phyloP scores from a whole-genome alignment of 2,888 invertebrate species.

The Thalpophila matura region DNA sequence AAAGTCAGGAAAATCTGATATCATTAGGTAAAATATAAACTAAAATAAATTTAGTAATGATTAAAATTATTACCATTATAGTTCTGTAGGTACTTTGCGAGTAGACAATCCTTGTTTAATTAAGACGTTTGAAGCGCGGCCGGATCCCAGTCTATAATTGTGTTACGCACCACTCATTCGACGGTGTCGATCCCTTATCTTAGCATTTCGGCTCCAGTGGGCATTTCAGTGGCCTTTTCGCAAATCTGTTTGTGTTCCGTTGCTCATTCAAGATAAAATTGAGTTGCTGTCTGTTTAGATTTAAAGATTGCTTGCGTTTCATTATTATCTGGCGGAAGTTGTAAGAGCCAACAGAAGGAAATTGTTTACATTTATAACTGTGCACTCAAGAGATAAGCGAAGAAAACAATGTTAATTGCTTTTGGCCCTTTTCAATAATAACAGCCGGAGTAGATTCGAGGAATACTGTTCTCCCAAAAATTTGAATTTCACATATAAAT shows the following conservation, averaged over 20 bases:
- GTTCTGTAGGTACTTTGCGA: slow-evolving; percentile 21
- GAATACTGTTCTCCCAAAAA: background rate
- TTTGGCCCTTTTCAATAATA: slow-evolving; percentile 13
- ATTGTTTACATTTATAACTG: slow-evolving; percentile 29
- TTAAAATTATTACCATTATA: slow-evolving; percentile 25
- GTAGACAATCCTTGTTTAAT: slow-evolving; percentile 58
- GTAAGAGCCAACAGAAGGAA: slow-evolving; percentile 8
- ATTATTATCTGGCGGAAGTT: slow-evolving; percentile 29
- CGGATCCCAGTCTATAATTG: slow-evolving; percentile 61
- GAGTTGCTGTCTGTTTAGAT: slow-evolving; percentile 27
- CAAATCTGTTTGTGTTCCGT: slow-evolving; percentile 24
- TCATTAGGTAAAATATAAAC: no score
- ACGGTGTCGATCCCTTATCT: slow-evolving; percentile 35
- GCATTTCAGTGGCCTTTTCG: slow-evolving; percentile 28
- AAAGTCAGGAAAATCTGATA: no score
- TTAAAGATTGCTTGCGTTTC: slow-evolving; percentile 17
- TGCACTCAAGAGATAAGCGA: slow-evolving; percentile 25
- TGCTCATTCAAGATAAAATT: slow-evolving; percentile 18
- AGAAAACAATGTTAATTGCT: slow-evolving; percentile 35
- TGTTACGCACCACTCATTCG: slow-evolving; percentile 61
- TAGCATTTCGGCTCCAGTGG: slow-evolving; percentile 31
- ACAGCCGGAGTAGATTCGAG: background rate
- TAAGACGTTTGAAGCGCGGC: slow-evolving; percentile 56
- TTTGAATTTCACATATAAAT: background rate
- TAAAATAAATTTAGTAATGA: slow-evolving; percentile 1